Evolutionary conservation across 1,140 invertebrate species (phyloP).

Genomic region (Drosophila teissieri): DNA sequence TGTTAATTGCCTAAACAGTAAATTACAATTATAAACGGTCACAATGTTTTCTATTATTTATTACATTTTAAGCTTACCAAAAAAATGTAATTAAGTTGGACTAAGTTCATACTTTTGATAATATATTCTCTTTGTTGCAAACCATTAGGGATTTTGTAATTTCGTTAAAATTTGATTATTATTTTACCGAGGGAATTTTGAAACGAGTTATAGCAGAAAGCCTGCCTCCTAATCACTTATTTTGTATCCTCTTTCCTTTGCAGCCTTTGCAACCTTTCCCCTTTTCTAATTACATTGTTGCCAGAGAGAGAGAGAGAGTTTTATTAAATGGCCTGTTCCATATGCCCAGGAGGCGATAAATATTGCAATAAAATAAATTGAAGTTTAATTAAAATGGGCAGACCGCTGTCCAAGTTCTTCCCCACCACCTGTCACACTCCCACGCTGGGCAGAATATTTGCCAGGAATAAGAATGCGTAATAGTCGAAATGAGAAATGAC

Average conservation of each 20-base stretch:
- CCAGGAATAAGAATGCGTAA: conserved; percentile 61
- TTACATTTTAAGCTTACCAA: too few relatives aligned
- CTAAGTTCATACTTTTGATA: not conserved
- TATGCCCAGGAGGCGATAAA: conserved; percentile 63
- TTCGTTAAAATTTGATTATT: not conserved
- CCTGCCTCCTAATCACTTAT: not conserved
- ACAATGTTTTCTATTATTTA: too few relatives aligned
- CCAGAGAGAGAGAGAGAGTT: conserved; percentile 4
- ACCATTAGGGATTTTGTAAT: not conserved
- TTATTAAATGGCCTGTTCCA: conserved; percentile 36
- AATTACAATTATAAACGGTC: too few relatives aligned
- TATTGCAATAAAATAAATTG: conserved; percentile 75
- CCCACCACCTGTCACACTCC: conserved; percentile 17
- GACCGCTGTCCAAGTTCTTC: conserved; percentile 1
- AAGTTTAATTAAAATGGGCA: conserved; percentile 75
- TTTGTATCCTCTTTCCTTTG: not conserved
- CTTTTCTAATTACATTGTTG: conserved; percentile 19
- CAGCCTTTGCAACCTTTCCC: conserved; percentile 1
- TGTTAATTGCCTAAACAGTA: not conserved
- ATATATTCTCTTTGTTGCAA: not conserved
- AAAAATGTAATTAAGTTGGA: too few relatives aligned
- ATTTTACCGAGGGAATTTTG: not conserved
- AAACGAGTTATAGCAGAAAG: not conserved
- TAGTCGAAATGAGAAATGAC: conserved; percentile 75
- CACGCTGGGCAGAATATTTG: not conserved